Percentiles rank a stretch among this genome's conserved stretches.
phyloP scores from a whole-genome alignment of 64 coral and sea anemone species.

The Dendrophyllia cribrosa region DNA sequence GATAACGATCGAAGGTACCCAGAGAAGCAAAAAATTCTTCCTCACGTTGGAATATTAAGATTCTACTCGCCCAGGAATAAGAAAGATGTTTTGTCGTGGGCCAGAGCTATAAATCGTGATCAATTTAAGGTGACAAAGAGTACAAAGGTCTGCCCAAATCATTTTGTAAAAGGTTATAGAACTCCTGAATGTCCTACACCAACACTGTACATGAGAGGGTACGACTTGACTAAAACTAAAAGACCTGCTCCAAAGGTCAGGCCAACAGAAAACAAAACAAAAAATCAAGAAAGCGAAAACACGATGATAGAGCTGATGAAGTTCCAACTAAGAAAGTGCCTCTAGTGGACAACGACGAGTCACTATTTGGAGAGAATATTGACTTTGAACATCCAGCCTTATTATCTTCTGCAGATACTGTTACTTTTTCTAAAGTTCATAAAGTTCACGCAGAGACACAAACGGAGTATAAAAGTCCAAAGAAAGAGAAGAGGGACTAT shows the following conservation, averaged over 20 bases:
- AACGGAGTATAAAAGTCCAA: not conserved
- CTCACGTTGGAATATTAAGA: constrained; percentile 46
- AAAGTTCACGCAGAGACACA: not conserved
- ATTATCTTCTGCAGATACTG: not conserved
- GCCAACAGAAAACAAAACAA: not conserved
- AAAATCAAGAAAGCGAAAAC: not conserved
- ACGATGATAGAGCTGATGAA: not conserved
- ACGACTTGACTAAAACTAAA: constrained; percentile 2
- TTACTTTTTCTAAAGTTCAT: not conserved
- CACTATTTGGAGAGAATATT: not conserved
- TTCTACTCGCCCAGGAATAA: constrained; percentile 53
- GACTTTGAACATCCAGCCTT: constrained; percentile 1
- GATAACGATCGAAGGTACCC: constrained; percentile 46
- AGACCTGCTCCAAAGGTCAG: constrained; percentile 21
- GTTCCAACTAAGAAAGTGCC: not conserved
- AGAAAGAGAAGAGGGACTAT: constrained; percentile 15
- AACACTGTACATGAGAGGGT: constrained; percentile 63
- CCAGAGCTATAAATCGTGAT: constrained; percentile 24
- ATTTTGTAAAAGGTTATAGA: constrained; percentile 56
- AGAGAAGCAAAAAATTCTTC: constrained; percentile 11
- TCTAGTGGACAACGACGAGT: not conserved
- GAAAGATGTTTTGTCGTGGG: constrained; percentile 38
- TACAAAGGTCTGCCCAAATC: constrained; percentile 69
- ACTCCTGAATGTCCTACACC: constrained; percentile 18
- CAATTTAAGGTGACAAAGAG: constrained; percentile 46